phyloP scores from a whole-genome alignment of 2,797 vertebrate genomes.

The Chiroxiphia lanceolata region DNA sequence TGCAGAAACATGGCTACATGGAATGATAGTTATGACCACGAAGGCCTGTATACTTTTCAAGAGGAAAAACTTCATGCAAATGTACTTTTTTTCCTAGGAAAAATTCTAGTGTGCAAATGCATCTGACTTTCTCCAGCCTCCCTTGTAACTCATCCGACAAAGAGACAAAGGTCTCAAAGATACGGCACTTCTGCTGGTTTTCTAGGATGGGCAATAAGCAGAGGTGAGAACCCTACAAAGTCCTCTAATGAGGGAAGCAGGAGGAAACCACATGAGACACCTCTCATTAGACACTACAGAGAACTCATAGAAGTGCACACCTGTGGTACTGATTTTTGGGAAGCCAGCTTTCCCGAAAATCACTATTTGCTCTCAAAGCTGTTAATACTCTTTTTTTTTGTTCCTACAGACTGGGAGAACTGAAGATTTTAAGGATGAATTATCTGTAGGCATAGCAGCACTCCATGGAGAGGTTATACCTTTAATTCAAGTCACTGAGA shows the following conservation, averaged over 20 bases:
- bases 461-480: rapidly evolving
- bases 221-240: neutral
- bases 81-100: neutral
- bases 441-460: neutral
- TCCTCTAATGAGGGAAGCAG: neutral
- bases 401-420: neutral
- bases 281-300: neutral
- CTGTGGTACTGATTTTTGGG: neutral
- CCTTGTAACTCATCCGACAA: neutral
- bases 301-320: neutral
- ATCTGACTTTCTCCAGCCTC: neutral
- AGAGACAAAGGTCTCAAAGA: neutral
- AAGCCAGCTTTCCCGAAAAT: neutral
- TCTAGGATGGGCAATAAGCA: neutral
- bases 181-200: neutral
- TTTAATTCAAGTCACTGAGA: neutral
- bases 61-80: neutral
- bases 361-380: neutral
- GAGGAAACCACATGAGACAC: neutral
- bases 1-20: neutral
- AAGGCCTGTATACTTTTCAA: neutral
- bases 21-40: neutral
- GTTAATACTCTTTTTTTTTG: neutral
- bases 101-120: neutral
- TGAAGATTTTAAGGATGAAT: neutral